Base-by-base conservation (phyloP, 1,140 invertebrate species). In the Bombus haemorrhoidalis region DNA sequence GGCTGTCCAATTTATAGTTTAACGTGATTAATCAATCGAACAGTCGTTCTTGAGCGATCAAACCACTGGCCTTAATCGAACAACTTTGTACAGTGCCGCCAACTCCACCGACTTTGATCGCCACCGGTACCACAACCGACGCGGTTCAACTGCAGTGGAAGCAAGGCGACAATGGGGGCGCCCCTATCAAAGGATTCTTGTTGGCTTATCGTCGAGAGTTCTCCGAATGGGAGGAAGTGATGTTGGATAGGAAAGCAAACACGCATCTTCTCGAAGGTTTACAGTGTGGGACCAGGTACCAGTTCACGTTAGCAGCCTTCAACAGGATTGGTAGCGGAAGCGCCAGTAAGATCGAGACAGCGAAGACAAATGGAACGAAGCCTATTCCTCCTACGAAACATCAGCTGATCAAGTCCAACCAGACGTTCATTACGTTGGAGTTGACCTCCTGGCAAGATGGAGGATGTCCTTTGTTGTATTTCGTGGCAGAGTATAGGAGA, bases 381-480 rank as follows among this genome's bases (percentile, higher is more conserved):
- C 96, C 96, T 0, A 86, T 95, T 3, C 91, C 95, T 5, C 96
- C 96, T 0, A 79, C 93, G 3, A 94, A 95, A 71, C 92, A 95
- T 18, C 95, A 95, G 71, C 94, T 96, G 43, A 94, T 97, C 62
- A 94, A 95, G 37, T 92, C 95, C 2, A 97, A 97, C 91, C 95
- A 96, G 34, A 97, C 97, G 5, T 96, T 96, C 13, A 95, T 96
- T 25, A 93, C 95, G 22, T 91, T 97, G 59, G 96, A 97, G 87
- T 92, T 97, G 71, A 95, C 95, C 2, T 95, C 96, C 0, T 97
- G 97, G 97, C 95, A 96, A 85, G 96, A 97, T 81, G 96, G 96
- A 10, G 97, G 96, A 0, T 97, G 97, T 90, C 96, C 96, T 2
- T 95, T 97, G 71, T 91, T 95, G 18, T 96, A 96, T 87, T 97